phyloP scores from a whole-genome alignment of 2,113 vertebrate genomes.

The Bagarius yarrelli region DNA sequence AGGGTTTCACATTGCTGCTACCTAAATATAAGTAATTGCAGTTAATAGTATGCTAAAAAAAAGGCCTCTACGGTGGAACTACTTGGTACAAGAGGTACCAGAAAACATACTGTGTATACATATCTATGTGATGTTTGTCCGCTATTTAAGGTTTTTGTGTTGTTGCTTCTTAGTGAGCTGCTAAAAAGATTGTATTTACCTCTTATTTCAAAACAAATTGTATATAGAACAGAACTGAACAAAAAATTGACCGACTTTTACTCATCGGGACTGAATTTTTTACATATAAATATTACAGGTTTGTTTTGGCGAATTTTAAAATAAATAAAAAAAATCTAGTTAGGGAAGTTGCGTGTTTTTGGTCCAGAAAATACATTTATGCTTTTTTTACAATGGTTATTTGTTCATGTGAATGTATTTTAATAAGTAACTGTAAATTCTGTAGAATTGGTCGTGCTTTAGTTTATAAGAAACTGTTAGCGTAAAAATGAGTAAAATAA shows the following conservation, averaged over 20 bases:
- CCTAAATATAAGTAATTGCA: too few species aligned
- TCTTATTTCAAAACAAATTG: neutral
- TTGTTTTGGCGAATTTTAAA: neutral
- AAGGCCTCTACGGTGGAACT: neutral
- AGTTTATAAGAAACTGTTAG: neutral
- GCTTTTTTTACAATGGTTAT: too few species aligned
- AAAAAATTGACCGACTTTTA: neutral
- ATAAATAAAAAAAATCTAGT: neutral
- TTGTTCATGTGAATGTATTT: too few species aligned
- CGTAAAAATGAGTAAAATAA: neutral
- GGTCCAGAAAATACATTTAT: neutral
- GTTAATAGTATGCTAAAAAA: neutral
- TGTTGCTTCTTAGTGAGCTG: neutral
- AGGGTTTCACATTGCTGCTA: neutral
- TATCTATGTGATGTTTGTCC: neutral
- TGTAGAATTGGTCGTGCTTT: neutral
- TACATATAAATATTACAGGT: neutral
- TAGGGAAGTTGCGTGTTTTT: neutral
- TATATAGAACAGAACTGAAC: neutral
- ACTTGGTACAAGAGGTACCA: neutral
- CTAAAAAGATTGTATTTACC: neutral
- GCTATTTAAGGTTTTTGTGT: neutral
- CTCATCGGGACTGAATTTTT: neutral
- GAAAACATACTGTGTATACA: too few species aligned
- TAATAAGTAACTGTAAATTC: too few species aligned